Conservation (phyloP, 92 coral and sea anemone genomes). For the Ricordea florida region DNA sequence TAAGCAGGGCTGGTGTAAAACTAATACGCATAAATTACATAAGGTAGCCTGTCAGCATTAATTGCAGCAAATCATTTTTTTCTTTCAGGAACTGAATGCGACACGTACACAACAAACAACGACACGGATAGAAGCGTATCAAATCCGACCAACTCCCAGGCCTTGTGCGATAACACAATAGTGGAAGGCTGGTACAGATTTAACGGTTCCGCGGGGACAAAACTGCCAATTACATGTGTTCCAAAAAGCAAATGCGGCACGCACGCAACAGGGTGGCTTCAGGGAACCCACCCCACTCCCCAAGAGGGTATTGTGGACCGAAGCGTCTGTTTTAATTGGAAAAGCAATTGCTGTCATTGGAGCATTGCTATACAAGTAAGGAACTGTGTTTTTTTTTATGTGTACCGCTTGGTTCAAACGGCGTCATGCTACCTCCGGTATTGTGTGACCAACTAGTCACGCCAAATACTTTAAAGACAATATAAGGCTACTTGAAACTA, state of each 20-base stretch:
- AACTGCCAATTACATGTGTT: slow-evolving; percentile 26
- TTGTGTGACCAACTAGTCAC: background rate
- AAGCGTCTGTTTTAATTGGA: background rate
- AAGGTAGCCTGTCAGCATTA: background rate
- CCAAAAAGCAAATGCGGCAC: background rate
- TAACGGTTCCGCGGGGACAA: slow-evolving; percentile 32
- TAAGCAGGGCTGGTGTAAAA: background rate
- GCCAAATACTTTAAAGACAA: background rate
- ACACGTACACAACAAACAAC: background rate
- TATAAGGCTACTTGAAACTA: background rate
- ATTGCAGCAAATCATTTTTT: background rate
- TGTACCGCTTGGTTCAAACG: background rate
- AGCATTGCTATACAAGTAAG: background rate
- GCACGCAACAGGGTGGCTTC: slow-evolving; percentile 13
- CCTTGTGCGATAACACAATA: slow-evolving; percentile 2
- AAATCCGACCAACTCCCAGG: background rate
- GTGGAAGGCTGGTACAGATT: slow-evolving; percentile 38
- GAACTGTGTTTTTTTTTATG: background rate
- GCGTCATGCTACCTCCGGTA: background rate
- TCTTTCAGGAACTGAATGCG: slow-evolving; percentile 2
- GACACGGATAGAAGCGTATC: slow-evolving; percentile 3
- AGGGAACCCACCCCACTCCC: background rate
- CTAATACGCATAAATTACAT: background rate
- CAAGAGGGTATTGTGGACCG: slow-evolving; percentile 12
- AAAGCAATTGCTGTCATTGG: background rate